phyloP scores from a whole-genome alignment of 2,797 vertebrate species.

The Gambusia yucatana region DNA sequence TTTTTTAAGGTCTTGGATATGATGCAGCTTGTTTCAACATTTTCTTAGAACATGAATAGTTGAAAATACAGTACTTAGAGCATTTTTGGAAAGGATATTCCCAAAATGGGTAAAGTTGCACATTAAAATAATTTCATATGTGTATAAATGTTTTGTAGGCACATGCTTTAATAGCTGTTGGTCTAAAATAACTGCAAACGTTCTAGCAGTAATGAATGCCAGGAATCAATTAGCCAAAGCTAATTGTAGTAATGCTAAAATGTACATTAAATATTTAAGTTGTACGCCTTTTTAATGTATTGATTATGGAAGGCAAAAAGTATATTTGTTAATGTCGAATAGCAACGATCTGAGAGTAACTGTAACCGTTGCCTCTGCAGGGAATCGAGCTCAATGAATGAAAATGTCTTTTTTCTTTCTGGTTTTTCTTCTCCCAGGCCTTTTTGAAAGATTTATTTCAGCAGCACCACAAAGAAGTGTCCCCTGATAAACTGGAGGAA shows the following conservation, averaged over 20 bases:
- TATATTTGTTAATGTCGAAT: neutral
- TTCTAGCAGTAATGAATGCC: neutral
- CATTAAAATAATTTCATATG: neutral
- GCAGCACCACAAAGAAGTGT: slow-evolving; percentile 84
- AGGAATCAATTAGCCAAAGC: no score
- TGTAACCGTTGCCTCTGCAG: neutral
- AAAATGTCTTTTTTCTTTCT: neutral
- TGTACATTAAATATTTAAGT: neutral
- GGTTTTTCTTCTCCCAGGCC: slow-evolving; percentile 73
- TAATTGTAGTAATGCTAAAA: neutral
- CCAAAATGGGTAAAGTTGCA: neutral
- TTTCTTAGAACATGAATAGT: neutral
- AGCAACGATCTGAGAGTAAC: neutral
- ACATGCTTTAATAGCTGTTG: neutral
- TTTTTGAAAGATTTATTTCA: slow-evolving; percentile 92
- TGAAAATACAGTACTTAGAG: neutral
- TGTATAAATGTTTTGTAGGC: neutral
- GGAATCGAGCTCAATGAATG: neutral
- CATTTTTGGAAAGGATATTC: neutral
- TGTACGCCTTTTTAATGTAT: neutral
- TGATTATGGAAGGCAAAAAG: neutral
- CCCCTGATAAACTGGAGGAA: slow-evolving; percentile 88
- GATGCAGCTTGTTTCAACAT: neutral
- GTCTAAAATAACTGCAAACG: neutral
- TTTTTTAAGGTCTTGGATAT: neutral